Evolutionary conservation across 1,140 invertebrate species (phyloP), one percentile per base, ranked within the genome.

Genomic region (Lepeophtheirus salmonis): DNA sequence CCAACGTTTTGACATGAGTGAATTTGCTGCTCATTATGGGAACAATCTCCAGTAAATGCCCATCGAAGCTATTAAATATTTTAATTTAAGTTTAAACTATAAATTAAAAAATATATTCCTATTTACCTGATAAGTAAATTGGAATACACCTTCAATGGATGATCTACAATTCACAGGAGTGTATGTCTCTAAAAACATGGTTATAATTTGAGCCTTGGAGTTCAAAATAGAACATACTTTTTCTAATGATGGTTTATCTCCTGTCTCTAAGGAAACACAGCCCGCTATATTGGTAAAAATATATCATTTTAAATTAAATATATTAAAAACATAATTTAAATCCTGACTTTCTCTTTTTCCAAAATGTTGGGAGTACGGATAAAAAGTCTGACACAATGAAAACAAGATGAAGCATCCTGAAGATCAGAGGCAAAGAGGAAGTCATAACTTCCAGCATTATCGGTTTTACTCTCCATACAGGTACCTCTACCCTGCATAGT

Each of bases 1-100:
- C 91, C 92, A 26, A 91, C 86, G 13, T 84, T 86, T 74, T 97
- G 92, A 73, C 92, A 97, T 0, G 91, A 94, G 66, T 79, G 80
- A 63, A 97, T 90, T 66, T 83, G 80, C 3, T 85, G 87, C 71
- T 91, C 86, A 0, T 82, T 82, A 71, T 89, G 74, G 65, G 80
- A 79, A 68, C 89, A 94, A 70, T 91, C 88, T 23, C 89, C 88
- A 22, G 86, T 89, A 67, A 90, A 92, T 48, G 61, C 23, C 52
- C 23, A 20, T 54, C 52, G n/a, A 18, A 53, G 51, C 55, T 61
- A 59, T 60, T 64, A 41, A 41, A 41, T 10, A n/a, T 41, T 10
- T 10, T n/a, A 41, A 41, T 6, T 41, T 41, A 41, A 41, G n/a
- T 6, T 41, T 41, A 6, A 41, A 10, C 6, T 6, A 41, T 41